Evolutionary conservation across 1,140 invertebrate genomes (phyloP).

Genomic region (Drosophila rufa): DNA sequence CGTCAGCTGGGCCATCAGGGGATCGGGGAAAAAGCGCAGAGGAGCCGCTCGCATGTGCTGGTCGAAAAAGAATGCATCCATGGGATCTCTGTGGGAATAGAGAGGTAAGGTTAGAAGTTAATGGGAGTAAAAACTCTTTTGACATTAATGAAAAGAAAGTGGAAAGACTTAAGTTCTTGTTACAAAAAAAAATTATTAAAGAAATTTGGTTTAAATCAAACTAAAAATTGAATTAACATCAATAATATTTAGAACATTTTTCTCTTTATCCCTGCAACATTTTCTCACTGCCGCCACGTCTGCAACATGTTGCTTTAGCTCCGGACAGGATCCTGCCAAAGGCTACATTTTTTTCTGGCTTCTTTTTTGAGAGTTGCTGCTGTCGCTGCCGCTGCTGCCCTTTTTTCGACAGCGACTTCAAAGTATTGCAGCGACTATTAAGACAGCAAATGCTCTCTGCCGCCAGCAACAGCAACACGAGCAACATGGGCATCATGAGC

Average conservation of each 20-base stretch:
- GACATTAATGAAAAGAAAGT: neutral
- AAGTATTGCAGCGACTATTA: constrained; percentile 50
- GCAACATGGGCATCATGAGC: constrained; percentile 44
- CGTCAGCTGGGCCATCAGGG: constrained; percentile 85
- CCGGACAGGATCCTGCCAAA: constrained; percentile 40
- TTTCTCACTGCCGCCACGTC: neutral
- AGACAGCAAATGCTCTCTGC: constrained; percentile 56
- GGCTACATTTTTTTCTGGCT: neutral
- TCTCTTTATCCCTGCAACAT: neutral
- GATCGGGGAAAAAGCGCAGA: constrained; percentile 87
- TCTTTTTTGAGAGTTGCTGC: constrained; percentile 11
- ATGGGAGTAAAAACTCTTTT: no score
- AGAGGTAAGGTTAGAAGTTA: neutral
- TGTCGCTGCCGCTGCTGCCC: constrained; percentile 23
- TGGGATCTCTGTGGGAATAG: constrained; percentile 86
- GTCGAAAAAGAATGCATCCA: constrained; percentile 89
- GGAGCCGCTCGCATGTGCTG: constrained; percentile 88
- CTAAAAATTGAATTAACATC: no score
- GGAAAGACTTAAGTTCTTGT: neutral
- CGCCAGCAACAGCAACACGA: constrained; percentile 57
- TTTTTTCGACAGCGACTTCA: constrained; percentile 62
- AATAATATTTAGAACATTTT: no score
- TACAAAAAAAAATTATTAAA: neutral
- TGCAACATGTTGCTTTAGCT: constrained; percentile 43
- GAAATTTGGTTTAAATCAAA: neutral